Evolutionary conservation across 2,888 invertebrate species (phyloP), one percentile per base, ranked within the genome.

Genomic region (Thereva unica): DNA sequence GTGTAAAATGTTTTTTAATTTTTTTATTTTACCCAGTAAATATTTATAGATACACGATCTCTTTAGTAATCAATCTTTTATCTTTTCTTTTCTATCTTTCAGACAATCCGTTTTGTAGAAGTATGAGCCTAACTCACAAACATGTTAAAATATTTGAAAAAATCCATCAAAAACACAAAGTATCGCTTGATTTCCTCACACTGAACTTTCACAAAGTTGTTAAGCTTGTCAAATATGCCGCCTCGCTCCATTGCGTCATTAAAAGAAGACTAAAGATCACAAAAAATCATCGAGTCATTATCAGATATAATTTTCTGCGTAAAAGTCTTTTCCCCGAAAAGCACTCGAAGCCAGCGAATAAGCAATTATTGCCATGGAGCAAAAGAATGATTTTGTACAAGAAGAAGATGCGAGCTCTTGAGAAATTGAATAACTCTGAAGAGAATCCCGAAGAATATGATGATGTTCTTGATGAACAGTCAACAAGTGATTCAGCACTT

Each of bases 361-460:
- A 59, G 10, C 7, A 34, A 10, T 3, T 23, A 23, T 37, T 47
- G 6, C 12, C 40, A 57, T 79, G 79, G 80, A 78, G 79, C 0
- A 67, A 71, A 4, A 72, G 68, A 1, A 45, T 76, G 61, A 77
- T 80, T 5, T 40, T 67, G 0, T 70, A 76, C 65, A 71, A 74
- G 50, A 76, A 70, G 34, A 42, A 73, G 70, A 55, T 9, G 71
- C 5, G 76, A 74, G 38, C 73, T 72, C 47, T 65, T 67, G 65
- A 69, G 67, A 12, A 38, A 45, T 55, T 67, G 10, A 67, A 73
- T 44, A 67, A 68, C 66, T 61, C 65, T 40, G 67, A 69, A 52
- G 67, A 68, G 41, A 12, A 5, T n/a, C 23, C 12, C 4, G 69
- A 66, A 41, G 40, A 69, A 66, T 5, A n/a, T 7, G 34, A 40